Percentiles rank a stretch among this genome's conserved stretches.
These are phyloP conservation scores for Creontiades dilutus DNA, from an alignment of 2,888 invertebrate species.

Conservation along the genomic window DNA sequence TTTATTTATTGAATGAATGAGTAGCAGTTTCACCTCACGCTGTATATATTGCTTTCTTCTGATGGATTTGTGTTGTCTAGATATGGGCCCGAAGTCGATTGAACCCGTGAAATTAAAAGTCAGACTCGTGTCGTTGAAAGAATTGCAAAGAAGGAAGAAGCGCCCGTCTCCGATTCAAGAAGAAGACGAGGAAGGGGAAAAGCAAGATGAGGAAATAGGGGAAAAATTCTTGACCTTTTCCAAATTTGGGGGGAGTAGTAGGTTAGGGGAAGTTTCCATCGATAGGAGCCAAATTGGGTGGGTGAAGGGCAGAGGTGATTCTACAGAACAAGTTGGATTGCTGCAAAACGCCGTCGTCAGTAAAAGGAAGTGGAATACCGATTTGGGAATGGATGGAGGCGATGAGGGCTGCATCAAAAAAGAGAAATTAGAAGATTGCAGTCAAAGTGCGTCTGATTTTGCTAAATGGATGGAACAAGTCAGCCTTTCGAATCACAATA, in stretches of 20 bases:
- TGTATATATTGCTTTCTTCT: background rate
- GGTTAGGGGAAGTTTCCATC: background rate
- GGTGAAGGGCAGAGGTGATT: background rate
- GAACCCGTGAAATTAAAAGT: conserved; percentile 4
- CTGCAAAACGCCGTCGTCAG: background rate
- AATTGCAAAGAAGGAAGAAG: background rate
- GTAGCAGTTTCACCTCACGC: no score
- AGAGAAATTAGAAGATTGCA: background rate
- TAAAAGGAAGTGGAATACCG: background rate
- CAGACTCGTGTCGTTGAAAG: background rate
- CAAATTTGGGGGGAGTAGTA: background rate
- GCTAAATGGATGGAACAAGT: background rate
- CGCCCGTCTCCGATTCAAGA: background rate
- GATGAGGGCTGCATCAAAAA: background rate
- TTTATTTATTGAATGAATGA: no score
- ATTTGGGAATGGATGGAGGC: background rate
- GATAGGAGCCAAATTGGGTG: background rate
- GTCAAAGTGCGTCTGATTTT: background rate
- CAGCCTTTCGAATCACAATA: background rate
- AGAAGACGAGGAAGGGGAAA: conserved; percentile 22
- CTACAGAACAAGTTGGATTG: background rate
- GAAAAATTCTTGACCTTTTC: background rate
- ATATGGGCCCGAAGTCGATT: background rate
- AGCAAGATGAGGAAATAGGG: conserved; percentile 14
- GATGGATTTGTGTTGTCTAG: conserved; percentile 21